Conservation (phyloP, 2,113 vertebrate genomes). For the Phyllostomus discolor region DNA sequence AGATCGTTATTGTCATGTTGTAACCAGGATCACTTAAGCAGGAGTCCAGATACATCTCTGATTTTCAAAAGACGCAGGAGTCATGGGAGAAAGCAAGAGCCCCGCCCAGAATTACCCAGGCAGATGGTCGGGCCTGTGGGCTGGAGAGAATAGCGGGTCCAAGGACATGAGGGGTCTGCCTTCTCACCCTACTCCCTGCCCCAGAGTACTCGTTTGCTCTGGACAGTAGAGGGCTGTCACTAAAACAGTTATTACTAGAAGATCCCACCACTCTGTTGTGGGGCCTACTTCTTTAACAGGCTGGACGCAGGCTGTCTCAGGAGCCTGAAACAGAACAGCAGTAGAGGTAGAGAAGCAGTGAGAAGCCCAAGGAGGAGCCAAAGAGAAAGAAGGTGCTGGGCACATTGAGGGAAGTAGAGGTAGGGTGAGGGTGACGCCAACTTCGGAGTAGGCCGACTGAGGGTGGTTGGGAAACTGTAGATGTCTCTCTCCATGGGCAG, state of each 20-base stretch:
- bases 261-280: background rate
- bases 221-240: background rate
- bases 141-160: background rate
- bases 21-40: background rate
- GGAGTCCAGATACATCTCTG: background rate
- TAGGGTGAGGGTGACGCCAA: background rate
- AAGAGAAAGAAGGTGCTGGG: background rate
- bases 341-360: background rate
- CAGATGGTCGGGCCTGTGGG: background rate
- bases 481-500: background rate
- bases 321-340: background rate
- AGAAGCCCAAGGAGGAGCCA: background rate
- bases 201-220: background rate
- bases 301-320: background rate
- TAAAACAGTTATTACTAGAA: background rate
- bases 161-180: background rate
- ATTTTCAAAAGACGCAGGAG: background rate
- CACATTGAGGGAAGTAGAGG: background rate
- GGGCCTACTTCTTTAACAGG: background rate
- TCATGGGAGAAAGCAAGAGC: background rate
- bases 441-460: accelerated
- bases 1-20: background rate
- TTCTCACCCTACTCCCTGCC: background rate
- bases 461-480: background rate
- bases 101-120: background rate